Conservation (phyloP, 1,140 invertebrate genomes). For the Dendrolimus punctatus region DNA sequence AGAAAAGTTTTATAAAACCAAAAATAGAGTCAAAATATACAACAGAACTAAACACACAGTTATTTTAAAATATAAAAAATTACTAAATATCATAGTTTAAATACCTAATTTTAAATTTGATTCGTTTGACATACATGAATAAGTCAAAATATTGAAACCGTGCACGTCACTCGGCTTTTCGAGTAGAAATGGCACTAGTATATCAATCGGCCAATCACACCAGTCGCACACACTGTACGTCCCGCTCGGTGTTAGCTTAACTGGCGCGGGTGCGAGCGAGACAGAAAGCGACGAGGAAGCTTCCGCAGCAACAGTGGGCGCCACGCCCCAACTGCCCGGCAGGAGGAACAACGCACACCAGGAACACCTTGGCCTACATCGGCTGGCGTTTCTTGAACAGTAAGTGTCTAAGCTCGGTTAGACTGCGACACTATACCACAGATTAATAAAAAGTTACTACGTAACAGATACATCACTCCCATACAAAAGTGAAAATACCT, state of each 20-base stretch:
- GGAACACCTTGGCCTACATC: constrained; percentile 48
- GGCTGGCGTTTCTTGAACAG: constrained; percentile 57
- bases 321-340: constrained; percentile 24
- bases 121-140: too few species aligned
- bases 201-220: constrained; percentile 12
- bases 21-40: too few species aligned
- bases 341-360: constrained; percentile 43
- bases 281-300: constrained; percentile 60
- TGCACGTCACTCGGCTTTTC: too few species aligned
- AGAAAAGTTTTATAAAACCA: background rate
- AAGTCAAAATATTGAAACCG: too few species aligned
- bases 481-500: too few species aligned
- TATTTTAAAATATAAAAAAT: too few species aligned
- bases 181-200: background rate
- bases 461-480: too few species aligned
- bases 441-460: background rate
- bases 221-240: constrained; percentile 33
- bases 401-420: constrained; percentile 28
- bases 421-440: background rate
- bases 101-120: too few species aligned
- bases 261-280: constrained; percentile 53
- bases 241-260: constrained; percentile 51
- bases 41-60: too few species aligned
- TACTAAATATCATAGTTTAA: too few species aligned
- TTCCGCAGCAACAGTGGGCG: constrained; percentile 37